Conservation (phyloP, 2,888 invertebrate genomes). For the Drosophila niveifrons region DNA sequence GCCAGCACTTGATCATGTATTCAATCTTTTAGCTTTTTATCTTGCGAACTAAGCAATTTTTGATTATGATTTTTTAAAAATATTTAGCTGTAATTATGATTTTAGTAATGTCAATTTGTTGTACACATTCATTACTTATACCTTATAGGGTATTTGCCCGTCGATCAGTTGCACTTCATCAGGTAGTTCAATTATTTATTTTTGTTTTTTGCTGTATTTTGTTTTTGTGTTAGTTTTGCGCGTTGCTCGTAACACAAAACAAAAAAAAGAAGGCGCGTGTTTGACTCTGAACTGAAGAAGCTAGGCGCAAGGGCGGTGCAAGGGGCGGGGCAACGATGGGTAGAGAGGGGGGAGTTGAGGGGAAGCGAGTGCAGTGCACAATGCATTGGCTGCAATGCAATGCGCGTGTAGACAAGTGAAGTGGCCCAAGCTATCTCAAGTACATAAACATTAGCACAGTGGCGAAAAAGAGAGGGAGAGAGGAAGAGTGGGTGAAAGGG, state of each 20-base stretch:
- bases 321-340: neutral
- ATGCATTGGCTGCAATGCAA: slow-evolving; percentile 46
- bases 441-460: slow-evolving; percentile 54
- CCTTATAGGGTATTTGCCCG: neutral
- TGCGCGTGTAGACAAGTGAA: slow-evolving; percentile 72
- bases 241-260: slow-evolving; percentile 57
- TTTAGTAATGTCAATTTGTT: too few relatives aligned
- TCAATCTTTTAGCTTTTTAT: too few relatives aligned
- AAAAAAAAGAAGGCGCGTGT: slow-evolving; percentile 68
- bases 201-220: slow-evolving; percentile 39
- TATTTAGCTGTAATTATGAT: too few relatives aligned
- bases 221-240: slow-evolving; percentile 58
- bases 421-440: slow-evolving; percentile 70
- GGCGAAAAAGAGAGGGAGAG: neutral
- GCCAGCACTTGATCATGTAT: too few relatives aligned
- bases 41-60: too few relatives aligned
- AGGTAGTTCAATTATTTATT: slow-evolving; percentile 21
- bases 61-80: too few relatives aligned
- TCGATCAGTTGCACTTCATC: neutral
- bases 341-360: neutral
- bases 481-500: neutral
- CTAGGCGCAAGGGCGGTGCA: neutral
- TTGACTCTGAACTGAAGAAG: slow-evolving; percentile 20
- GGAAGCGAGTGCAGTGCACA: slow-evolving; percentile 30
- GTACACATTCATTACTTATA: too few relatives aligned